phyloP scores from a whole-genome alignment of 2,113 vertebrate genomes.

The Amblyopsis rosae region DNA sequence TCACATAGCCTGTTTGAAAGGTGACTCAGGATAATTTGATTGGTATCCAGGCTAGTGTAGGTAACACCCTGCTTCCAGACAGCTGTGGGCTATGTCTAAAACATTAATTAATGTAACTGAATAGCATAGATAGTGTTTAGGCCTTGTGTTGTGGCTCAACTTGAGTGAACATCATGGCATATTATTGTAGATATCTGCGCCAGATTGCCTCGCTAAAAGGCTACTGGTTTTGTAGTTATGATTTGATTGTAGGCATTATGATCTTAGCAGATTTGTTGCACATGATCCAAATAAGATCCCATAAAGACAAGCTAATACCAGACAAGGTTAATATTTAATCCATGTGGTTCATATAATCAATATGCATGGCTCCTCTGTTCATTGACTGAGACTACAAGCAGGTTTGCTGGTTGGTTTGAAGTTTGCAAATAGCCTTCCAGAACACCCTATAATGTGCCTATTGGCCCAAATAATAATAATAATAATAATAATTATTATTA shows the following conservation, averaged over 20 bases:
- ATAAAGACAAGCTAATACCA: constrained; percentile 30
- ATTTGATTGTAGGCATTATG: too few relatives aligned
- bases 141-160: not conserved
- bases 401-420: constrained; percentile 3
- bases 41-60: constrained; percentile 36
- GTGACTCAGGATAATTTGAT: constrained; percentile 49
- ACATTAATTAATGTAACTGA: constrained; percentile 30
- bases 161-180: too few relatives aligned
- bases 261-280: too few relatives aligned
- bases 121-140: constrained; percentile 13
- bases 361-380: constrained; percentile 35
- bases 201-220: too few relatives aligned
- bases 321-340: constrained; percentile 68
- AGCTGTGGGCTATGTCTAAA: constrained; percentile 13
- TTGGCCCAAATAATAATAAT: not conserved
- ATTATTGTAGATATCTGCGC: too few relatives aligned
- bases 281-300: not conserved
- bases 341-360: constrained; percentile 53
- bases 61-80: constrained; percentile 38
- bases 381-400: constrained; percentile 14
- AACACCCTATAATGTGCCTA: not conserved
- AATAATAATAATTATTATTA: too few relatives aligned
- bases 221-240: too few relatives aligned
- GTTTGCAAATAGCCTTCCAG: not conserved
- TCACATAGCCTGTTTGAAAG: constrained; percentile 8